Percentiles rank a stretch among this genome's conserved stretches.
These are phyloP conservation scores for Venusia cambrica DNA, from an alignment of 2,888 invertebrate species.

Conservation along the genomic window DNA sequence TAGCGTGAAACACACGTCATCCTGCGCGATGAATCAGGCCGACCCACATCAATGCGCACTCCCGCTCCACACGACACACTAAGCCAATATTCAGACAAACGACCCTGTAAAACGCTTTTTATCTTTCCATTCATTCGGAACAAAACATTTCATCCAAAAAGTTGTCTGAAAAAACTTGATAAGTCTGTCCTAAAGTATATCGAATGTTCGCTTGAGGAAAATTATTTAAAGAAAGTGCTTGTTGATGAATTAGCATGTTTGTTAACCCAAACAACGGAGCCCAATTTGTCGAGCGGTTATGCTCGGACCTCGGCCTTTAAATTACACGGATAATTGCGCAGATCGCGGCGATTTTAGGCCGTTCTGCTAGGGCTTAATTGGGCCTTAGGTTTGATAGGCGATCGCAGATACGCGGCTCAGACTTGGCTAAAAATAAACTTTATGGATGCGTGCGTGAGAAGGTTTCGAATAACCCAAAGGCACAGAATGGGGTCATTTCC, in stretches of 20 bases:
- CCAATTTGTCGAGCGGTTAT: conserved; percentile 48
- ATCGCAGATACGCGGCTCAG: conserved; percentile 64
- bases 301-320: conserved; percentile 36
- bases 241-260: conserved; percentile 39
- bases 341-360: conserved; percentile 56
- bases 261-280: conserved; percentile 42
- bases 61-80: conserved; percentile 31
- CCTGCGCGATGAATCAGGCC: conserved; percentile 32
- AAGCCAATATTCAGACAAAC: conserved; percentile 37
- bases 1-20: conserved; percentile 25
- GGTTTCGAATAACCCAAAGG: conserved; percentile 57
- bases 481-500: conserved; percentile 70
- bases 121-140: conserved; percentile 27
- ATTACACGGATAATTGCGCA: conserved; percentile 51
- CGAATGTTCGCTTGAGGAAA: conserved; percentile 3
- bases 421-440: conserved; percentile 68
- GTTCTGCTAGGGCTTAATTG: too few species aligned
- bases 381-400: conserved; percentile 58
- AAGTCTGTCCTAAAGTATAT: conserved; percentile 6
- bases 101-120: conserved; percentile 32
- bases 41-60: conserved; percentile 40
- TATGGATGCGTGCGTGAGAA: conserved; percentile 69
- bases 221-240: conserved; percentile 33
- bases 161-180: conserved; percentile 18
- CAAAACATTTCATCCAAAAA: conserved; percentile 22